A percentile compares a stretch with the other conserved stretches of the same genome.
Conservation (phyloP, 2,888 invertebrate genomes). For the Hoplodrina blanda region DNA sequence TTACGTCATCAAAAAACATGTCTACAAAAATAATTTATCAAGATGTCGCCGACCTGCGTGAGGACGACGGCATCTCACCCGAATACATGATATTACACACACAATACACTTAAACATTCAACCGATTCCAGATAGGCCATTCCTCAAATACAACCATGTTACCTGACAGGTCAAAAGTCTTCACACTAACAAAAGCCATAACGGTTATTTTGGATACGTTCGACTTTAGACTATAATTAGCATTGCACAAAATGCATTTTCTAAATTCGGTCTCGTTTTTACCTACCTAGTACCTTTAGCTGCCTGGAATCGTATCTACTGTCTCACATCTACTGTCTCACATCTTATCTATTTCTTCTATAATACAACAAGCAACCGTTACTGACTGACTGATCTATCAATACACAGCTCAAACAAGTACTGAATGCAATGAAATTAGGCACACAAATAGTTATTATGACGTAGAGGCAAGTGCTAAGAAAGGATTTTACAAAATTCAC, state of each 20-base stretch:
- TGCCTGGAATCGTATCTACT: no score
- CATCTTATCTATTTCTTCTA: no score
- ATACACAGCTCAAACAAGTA: no score
- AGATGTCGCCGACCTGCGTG: conserved; percentile 75
- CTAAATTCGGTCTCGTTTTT: not conserved
- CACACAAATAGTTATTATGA: no score
- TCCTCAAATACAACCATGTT: conserved; percentile 50
- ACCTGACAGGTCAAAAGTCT: conserved; percentile 55
- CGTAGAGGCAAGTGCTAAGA: no score
- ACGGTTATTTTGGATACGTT: not conserved
- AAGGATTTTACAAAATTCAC: no score
- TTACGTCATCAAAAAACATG: conserved; percentile 38
- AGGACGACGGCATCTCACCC: conserved; percentile 77
- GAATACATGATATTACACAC: conserved; percentile 80
- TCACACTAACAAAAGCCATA: conserved; percentile 36
- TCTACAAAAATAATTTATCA: conserved; percentile 53
- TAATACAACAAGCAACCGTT: no score
- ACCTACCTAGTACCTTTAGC: no score
- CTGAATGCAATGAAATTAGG: no score
- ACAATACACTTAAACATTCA: conserved; percentile 76
- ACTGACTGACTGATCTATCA: no score
- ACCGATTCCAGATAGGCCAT: conserved; percentile 72
- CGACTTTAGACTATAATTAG: not conserved
- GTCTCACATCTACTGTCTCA: no score
- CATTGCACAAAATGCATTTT: not conserved